A percentile compares a stretch with the other conserved stretches of the same genome.
phyloP scores from a whole-genome alignment of 2,113 vertebrate genomes.

The Cettia cetti region DNA sequence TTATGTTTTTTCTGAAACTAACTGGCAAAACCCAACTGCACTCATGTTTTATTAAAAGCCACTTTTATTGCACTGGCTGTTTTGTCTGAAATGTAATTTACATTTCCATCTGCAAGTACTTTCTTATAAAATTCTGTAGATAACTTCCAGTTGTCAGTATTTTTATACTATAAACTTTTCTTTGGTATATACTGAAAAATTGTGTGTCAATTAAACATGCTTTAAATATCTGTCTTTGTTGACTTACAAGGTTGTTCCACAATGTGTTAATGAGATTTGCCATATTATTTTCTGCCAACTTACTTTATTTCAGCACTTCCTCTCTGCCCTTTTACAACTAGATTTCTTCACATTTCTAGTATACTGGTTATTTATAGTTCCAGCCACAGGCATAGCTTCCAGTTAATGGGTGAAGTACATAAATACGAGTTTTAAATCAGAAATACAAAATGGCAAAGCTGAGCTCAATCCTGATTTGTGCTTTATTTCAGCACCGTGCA shows the following conservation, averaged over 20 bases:
- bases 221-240: constrained; percentile 63
- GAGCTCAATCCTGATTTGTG: background rate
- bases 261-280: constrained; percentile 60
- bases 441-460: background rate
- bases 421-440: background rate
- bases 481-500: background rate
- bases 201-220: constrained; percentile 45
- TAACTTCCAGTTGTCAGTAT: constrained; percentile 71
- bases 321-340: constrained; percentile 31
- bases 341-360: constrained; percentile 45
- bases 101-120: constrained; percentile 70
- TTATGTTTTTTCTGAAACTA: constrained; percentile 65
- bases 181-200: constrained; percentile 58
- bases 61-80: constrained; percentile 65
- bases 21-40: constrained; percentile 63
- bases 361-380: constrained; percentile 7
- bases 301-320: constrained; percentile 45
- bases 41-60: constrained; percentile 75
- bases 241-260: constrained; percentile 57
- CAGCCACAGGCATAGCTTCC: background rate
- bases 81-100: constrained; percentile 73
- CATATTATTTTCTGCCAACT: constrained; percentile 61
- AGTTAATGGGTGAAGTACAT: background rate
- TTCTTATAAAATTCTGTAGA: constrained; percentile 73
- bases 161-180: constrained; percentile 68